These are phyloP conservation scores for Nannoperca obscura DNA, from an alignment of 2,797 vertebrate species.

Conservation along the genomic window DNA sequence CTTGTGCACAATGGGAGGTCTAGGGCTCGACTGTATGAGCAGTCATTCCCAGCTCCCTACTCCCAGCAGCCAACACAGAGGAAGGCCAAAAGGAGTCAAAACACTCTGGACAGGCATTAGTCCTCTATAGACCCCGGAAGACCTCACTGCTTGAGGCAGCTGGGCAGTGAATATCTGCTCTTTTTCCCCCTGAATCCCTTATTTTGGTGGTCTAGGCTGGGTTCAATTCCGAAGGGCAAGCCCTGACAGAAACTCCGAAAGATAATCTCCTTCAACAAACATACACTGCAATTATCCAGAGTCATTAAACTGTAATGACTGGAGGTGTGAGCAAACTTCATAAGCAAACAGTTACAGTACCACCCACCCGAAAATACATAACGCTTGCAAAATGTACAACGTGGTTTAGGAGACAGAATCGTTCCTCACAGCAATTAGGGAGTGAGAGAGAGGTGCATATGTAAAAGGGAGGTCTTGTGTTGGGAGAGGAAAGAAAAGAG, in stretches of 20 bases:
- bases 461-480: conserved; percentile 75
- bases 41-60: conserved; percentile 64
- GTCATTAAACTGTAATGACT: conserved; percentile 79
- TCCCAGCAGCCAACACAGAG: conserved; percentile 57
- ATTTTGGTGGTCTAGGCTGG: conserved; percentile 40
- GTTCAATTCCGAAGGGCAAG: conserved; percentile 59
- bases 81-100: conserved; percentile 75
- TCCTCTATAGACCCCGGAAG: conserved; percentile 62
- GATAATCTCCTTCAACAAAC: conserved; percentile 79
- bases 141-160: conserved; percentile 63
- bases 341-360: conserved; percentile 72
- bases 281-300: conserved; percentile 74
- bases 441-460: conserved; percentile 67
- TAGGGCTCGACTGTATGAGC: conserved; percentile 72
- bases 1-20: conserved; percentile 79
- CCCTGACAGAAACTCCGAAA: conserved; percentile 59
- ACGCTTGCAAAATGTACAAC: conserved; percentile 72
- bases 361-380: conserved; percentile 75
- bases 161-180: conserved; percentile 66
- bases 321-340: conserved; percentile 79
- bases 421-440: conserved; percentile 79
- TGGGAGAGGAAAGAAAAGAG: conserved; percentile 61
- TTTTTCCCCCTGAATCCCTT: conserved; percentile 51
- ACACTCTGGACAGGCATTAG: conserved; percentile 73
- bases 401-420: conserved; percentile 69